Percentiles rank a stretch among this genome's conserved stretches.
Evolutionary conservation across 2,797 vertebrate species (phyloP).

Genomic region (Epinephelus malabaricus): DNA sequence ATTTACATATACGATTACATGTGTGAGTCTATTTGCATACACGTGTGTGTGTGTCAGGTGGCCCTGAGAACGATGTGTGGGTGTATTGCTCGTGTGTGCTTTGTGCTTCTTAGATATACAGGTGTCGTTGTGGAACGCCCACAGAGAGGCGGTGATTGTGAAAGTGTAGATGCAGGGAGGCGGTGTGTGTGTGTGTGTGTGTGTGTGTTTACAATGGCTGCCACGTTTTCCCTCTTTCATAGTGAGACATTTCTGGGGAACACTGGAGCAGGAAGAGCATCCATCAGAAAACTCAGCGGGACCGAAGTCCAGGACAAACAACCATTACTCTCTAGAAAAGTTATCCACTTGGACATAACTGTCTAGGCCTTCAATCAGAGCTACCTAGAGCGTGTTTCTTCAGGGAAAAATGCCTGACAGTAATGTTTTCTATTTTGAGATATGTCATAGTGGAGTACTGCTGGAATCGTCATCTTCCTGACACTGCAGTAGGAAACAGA

Average conservation of each 20-base stretch:
- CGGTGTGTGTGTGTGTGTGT: not conserved
- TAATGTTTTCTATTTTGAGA: conserved; percentile 28
- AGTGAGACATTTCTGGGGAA: not conserved
- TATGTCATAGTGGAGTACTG: conserved; percentile 3
- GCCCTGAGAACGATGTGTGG: conserved; percentile 79
- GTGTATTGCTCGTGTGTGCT: conserved; percentile 67
- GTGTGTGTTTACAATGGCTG: conserved; percentile 13
- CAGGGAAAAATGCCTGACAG: not conserved
- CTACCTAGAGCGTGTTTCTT: not conserved
- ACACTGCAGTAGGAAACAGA: conserved; percentile 9
- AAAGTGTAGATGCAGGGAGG: conserved; percentile 5
- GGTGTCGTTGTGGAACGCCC: conserved; percentile 20
- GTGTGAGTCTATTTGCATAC: conserved; percentile 38
- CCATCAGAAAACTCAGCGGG: conserved; percentile 18
- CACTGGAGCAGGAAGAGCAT: conserved; percentile 21
- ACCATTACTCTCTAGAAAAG: conserved; percentile 18
- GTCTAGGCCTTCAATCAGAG: not conserved
- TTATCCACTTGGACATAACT: conserved; percentile 4
- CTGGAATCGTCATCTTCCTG: conserved; percentile 15
- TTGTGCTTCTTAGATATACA: conserved; percentile 80
- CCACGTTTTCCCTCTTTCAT: conserved; percentile 11
- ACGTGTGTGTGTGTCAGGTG: conserved; percentile 66
- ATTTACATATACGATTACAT: conserved; percentile 59
- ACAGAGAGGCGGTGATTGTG: conserved; percentile 12
- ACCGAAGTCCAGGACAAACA: conserved; percentile 31